These are phyloP conservation scores for Cyanoliseus patagonus DNA, from an alignment of 2,113 vertebrate genomes.

Conservation along the genomic window DNA sequence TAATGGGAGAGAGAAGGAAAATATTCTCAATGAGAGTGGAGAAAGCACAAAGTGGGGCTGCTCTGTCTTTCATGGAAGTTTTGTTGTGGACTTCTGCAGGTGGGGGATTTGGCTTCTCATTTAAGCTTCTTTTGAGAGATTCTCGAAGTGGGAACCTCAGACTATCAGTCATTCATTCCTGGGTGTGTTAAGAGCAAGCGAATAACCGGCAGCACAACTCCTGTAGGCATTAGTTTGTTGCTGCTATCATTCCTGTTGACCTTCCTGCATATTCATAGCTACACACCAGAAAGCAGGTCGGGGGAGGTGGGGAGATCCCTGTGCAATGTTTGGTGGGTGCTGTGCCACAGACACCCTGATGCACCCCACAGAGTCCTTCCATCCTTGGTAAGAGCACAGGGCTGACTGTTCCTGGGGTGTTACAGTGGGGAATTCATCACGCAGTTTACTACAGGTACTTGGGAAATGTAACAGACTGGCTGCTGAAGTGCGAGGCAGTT, in stretches of 20 bases:
- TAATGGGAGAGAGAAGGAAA: background rate
- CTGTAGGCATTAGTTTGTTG: background rate
- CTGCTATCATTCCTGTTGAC: background rate
- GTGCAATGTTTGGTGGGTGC: too few relatives aligned
- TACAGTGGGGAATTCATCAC: background rate
- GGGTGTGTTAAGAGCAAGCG: background rate
- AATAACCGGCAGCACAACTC: background rate
- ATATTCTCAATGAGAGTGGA: background rate
- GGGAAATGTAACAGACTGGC: background rate
- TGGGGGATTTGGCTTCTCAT: background rate
- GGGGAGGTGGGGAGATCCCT: background rate
- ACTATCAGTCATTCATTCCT: background rate
- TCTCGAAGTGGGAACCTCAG: background rate
- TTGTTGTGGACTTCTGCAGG: background rate
- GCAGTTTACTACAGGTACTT: background rate
- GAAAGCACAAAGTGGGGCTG: background rate
- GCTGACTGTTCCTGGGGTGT: background rate
- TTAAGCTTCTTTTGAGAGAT: background rate
- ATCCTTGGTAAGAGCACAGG: too few relatives aligned
- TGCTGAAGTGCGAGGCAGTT: fast-evolving
- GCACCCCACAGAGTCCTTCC: background rate
- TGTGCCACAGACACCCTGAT: background rate
- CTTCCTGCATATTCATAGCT: background rate
- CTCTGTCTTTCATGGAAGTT: background rate
- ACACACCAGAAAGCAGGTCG: too few relatives aligned